A percentile compares a stretch with the other conserved stretches of the same genome.
phyloP scores from a whole-genome alignment of 2,113 vertebrate species.

The Phaetusa simplex region DNA sequence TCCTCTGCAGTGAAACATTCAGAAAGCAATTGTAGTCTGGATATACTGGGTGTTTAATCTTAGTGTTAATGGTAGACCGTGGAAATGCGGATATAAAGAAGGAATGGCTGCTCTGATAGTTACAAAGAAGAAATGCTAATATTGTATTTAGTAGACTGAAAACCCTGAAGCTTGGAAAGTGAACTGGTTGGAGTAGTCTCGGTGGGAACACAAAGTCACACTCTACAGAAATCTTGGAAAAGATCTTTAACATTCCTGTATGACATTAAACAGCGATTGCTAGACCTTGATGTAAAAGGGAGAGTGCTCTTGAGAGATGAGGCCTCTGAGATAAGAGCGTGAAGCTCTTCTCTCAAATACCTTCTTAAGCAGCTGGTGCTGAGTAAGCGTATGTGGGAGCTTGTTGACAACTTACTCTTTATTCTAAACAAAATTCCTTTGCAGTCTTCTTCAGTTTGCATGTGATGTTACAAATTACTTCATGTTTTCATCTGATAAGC shows the following conservation, averaged over 20 bases:
- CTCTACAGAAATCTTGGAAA: background rate
- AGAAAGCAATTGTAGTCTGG: background rate
- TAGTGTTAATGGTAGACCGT: background rate
- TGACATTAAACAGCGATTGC: background rate
- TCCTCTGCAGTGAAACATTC: background rate
- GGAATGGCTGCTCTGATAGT: background rate
- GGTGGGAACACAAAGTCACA: background rate
- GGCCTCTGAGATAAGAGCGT: background rate
- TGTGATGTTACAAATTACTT: constrained; percentile 9
- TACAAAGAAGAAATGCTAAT: background rate
- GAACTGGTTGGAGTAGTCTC: background rate
- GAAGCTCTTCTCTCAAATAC: background rate
- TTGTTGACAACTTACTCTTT: constrained; percentile 33
- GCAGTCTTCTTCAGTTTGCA: background rate
- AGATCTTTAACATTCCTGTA: background rate
- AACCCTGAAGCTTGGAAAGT: background rate
- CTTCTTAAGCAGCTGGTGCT: constrained; percentile 51
- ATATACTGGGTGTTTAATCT: background rate
- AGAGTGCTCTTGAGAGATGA: background rate
- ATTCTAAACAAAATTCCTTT: constrained; percentile 44
- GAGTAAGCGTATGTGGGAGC: constrained; percentile 60
- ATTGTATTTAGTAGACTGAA: background rate
- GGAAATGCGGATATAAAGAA: background rate
- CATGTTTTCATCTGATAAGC: constrained; percentile 2
- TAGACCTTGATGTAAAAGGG: background rate